Percentiles rank a stretch among this genome's conserved stretches.
Conservation (phyloP, 2,797 vertebrate species). For the Siniperca obscura region DNA sequence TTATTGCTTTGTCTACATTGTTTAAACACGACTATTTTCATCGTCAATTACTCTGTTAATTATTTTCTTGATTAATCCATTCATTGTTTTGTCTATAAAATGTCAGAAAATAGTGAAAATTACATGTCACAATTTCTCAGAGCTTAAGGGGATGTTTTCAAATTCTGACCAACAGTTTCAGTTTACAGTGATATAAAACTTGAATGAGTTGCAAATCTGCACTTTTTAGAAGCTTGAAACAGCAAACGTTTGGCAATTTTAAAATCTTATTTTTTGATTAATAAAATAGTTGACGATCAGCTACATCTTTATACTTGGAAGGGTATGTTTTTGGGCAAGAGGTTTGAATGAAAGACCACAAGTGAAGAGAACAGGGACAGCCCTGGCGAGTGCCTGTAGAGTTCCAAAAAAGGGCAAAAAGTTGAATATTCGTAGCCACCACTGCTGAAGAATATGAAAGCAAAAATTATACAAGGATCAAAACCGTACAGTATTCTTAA, state of each 20-base stretch:
- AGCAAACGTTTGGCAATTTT: neutral
- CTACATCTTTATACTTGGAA: neutral
- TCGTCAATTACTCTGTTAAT: neutral
- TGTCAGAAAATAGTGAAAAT: too few relatives aligned
- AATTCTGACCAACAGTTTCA: neutral
- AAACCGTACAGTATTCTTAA: neutral
- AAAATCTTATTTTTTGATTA: neutral
- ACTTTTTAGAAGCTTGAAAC: neutral
- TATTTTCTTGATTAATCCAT: neutral
- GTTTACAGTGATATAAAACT: too few relatives aligned
- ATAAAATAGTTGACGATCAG: neutral
- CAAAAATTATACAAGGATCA: neutral
- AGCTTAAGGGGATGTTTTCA: neutral
- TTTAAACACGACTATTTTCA: neutral
- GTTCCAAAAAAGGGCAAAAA: too few relatives aligned
- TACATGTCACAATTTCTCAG: neutral
- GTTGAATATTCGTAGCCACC: too few relatives aligned
- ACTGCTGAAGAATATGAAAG: neutral
- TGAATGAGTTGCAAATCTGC: neutral
- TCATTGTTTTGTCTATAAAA: neutral
- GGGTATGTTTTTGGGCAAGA: neutral
- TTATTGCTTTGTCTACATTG: neutral
- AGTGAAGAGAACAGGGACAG: neutral
- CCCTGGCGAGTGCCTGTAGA: neutral
- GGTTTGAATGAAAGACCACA: neutral